Percentiles rank a stretch among this genome's conserved stretches.
These are phyloP conservation scores for Plebejus anna DNA, from an alignment of 2,888 invertebrate genomes.

Conservation along the genomic window DNA sequence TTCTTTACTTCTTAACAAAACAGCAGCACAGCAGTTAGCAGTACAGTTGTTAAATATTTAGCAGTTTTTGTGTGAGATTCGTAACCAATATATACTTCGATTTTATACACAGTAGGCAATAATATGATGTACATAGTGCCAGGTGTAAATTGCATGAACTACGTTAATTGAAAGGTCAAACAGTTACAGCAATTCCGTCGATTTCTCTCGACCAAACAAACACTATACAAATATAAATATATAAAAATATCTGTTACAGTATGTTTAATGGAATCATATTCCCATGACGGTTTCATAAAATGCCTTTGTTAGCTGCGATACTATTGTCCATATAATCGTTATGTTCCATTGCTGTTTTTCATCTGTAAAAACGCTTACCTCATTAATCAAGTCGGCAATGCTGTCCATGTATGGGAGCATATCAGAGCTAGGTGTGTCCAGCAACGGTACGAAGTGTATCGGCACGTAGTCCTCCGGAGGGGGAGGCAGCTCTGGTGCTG, in stretches of 20 bases:
- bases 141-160: background rate
- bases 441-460: constrained; percentile 85
- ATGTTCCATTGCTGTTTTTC: background rate
- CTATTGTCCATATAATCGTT: no score
- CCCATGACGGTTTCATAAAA: background rate
- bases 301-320: background rate
- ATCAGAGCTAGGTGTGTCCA: constrained; percentile 87
- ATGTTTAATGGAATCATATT: background rate
- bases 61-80: no score
- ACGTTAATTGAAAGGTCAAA: background rate
- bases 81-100: no score
- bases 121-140: background rate
- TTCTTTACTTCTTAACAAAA: no score
- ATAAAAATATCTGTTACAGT: background rate
- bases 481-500: constrained; percentile 90
- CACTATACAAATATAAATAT: background rate
- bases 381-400: constrained; percentile 87
- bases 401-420: constrained; percentile 87
- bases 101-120: no score
- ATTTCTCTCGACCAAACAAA: background rate
- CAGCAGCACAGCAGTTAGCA: no score
- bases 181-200: background rate
- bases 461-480: constrained; percentile 80
- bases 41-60: no score
- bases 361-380: constrained; percentile 65